Evolutionary conservation across 2,888 invertebrate genomes (phyloP).

Genomic region (Dryomyza anilis): DNA sequence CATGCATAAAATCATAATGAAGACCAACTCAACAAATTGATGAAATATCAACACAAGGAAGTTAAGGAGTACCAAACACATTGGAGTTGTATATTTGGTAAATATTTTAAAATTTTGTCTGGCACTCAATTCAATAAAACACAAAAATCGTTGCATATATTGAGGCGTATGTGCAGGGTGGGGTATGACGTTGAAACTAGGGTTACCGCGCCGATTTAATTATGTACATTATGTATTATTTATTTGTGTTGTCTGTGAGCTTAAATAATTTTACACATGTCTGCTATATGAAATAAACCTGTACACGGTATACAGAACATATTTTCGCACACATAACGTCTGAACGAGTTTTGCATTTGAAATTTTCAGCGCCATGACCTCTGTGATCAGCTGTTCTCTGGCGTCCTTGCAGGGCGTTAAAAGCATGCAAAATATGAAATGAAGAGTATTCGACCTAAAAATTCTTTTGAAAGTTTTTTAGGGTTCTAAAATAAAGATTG

Average conservation of each 20-base stretch:
- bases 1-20: conserved; percentile 47
- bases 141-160: too few relatives aligned
- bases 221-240: not conserved
- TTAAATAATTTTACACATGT: conserved; percentile 32
- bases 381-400: conserved; percentile 21
- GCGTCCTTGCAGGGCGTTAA: too few relatives aligned
- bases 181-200: conserved; percentile 31
- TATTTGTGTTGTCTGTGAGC: conserved; percentile 1
- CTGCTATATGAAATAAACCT: conserved; percentile 21
- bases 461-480: too few relatives aligned
- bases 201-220: conserved; percentile 12
- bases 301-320: conserved; percentile 30
- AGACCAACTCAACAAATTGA: not conserved
- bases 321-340: not conserved
- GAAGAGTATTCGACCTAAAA: too few relatives aligned
- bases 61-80: not conserved
- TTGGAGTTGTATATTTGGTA: conserved; percentile 39
- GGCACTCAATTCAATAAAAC: too few relatives aligned
- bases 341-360: conserved; percentile 24
- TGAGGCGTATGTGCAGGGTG: not conserved
- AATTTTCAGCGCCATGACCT: conserved; percentile 8
- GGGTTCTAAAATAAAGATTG: too few relatives aligned
- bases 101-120: too few relatives aligned
- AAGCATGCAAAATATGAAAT: too few relatives aligned
- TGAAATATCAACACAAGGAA: not conserved